phyloP scores from a whole-genome alignment of 2,113 vertebrate genomes.

The Triplophysa siluroides region DNA sequence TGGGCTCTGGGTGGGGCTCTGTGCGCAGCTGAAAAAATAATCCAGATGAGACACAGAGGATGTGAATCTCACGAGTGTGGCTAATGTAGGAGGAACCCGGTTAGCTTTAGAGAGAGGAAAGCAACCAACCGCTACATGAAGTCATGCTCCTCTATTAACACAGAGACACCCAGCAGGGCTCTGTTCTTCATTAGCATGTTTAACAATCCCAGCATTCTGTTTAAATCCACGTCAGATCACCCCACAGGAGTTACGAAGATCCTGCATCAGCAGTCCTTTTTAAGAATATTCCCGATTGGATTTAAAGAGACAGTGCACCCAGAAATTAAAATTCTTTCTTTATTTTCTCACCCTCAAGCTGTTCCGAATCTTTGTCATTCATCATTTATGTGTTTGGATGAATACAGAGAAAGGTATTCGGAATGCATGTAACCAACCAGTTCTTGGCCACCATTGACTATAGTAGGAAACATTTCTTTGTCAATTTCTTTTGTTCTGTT shows the following conservation, averaged over 20 bases:
- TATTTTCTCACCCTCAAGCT: no score
- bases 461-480: no score
- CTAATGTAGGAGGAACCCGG: conserved; percentile 9
- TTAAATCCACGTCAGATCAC: background rate
- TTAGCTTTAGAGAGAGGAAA: background rate
- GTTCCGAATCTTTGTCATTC: no score
- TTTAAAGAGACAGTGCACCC: no score
- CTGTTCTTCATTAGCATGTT: background rate
- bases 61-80: conserved; percentile 4
- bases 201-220: conserved; percentile 3
- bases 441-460: no score
- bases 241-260: background rate
- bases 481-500: no score
- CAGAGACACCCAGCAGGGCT: background rate
- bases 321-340: no score
- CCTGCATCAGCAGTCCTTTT: background rate
- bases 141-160: conserved; percentile 5
- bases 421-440: no score
- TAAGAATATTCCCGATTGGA: background rate
- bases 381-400: no score
- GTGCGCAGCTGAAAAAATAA: conserved; percentile 20
- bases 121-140: background rate
- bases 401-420: no score
- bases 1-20: background rate
- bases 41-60: background rate